These are phyloP conservation scores for Tholera decimalis DNA, from an alignment of 2,888 invertebrate genomes.

Conservation along the genomic window DNA sequence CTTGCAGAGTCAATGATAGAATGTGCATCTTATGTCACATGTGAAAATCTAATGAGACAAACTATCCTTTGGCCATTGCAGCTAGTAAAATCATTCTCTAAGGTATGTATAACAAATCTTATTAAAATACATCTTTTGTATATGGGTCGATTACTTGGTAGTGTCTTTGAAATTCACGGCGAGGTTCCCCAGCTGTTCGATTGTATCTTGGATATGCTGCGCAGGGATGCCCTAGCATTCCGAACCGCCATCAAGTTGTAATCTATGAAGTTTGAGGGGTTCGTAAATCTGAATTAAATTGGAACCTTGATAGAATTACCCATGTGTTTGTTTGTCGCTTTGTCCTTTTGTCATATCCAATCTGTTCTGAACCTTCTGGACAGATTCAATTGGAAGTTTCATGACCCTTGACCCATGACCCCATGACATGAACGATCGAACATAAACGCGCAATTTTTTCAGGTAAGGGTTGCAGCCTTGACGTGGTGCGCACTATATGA, in stretches of 20 bases:
- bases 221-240: background rate
- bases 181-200: too few species aligned
- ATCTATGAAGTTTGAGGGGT: too few species aligned
- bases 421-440: background rate
- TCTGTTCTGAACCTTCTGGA: too few species aligned
- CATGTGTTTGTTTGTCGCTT: too few species aligned
- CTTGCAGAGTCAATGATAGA: constrained; percentile 69
- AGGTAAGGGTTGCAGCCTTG: constrained; percentile 72
- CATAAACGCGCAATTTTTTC: too few species aligned
- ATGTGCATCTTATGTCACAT: constrained; percentile 48
- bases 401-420: too few species aligned
- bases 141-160: background rate
- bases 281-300: too few species aligned
- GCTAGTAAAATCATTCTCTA: constrained; percentile 61
- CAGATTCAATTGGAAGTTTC: too few species aligned
- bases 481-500: constrained; percentile 76
- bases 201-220: background rate
- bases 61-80: constrained; percentile 80
- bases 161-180: background rate
- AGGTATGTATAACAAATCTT: constrained; percentile 69
- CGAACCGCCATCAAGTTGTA: background rate
- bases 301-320: too few species aligned
- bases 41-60: constrained; percentile 55
- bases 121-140: background rate
- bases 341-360: too few species aligned